Percentiles rank a stretch among this genome's conserved stretches.
phyloP scores from a whole-genome alignment of 2,888 invertebrate species.

The Agrotis ipsilon region DNA sequence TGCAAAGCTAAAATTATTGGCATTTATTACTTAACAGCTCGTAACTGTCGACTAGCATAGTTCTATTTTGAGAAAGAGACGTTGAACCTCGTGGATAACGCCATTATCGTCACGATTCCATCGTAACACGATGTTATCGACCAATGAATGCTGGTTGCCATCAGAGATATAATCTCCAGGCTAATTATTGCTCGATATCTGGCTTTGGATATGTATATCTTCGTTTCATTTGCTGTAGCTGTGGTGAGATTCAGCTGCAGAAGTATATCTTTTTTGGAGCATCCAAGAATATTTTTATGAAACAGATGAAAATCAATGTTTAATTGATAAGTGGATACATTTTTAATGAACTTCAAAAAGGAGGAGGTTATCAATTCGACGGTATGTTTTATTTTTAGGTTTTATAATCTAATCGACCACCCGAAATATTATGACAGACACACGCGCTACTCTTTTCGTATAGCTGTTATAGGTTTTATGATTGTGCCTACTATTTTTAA shows the following conservation, averaged over 20 bases:
- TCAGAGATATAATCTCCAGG: conserved; percentile 51
- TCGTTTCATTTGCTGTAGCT: conserved; percentile 5
- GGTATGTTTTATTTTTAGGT: too few species aligned
- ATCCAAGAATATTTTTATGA: not conserved
- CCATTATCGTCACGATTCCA: conserved; percentile 55
- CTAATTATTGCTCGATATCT: conserved; percentile 45
- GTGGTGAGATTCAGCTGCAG: not conserved
- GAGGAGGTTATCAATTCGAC: too few species aligned
- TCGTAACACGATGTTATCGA: conserved; percentile 48
- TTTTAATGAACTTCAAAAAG: too few species aligned
- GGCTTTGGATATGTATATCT: conserved; percentile 34
- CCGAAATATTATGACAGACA: not conserved
- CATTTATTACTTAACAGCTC: conserved; percentile 54
- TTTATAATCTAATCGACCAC: not conserved
- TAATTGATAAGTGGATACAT: not conserved
- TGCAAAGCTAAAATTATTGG: conserved; percentile 48
- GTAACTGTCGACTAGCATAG: conserved; percentile 44
- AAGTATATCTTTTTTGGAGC: not conserved
- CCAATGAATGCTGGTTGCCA: conserved; percentile 59
- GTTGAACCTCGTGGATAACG: conserved; percentile 33
- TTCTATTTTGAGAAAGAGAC: conserved; percentile 52
- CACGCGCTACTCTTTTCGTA: not conserved
- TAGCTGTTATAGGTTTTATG: not conserved
- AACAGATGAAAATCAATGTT: not conserved
- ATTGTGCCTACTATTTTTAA: not conserved